Conservation (phyloP, 35 echinoderm and acorn worm genomes). For the Apostichopus japonicus region DNA sequence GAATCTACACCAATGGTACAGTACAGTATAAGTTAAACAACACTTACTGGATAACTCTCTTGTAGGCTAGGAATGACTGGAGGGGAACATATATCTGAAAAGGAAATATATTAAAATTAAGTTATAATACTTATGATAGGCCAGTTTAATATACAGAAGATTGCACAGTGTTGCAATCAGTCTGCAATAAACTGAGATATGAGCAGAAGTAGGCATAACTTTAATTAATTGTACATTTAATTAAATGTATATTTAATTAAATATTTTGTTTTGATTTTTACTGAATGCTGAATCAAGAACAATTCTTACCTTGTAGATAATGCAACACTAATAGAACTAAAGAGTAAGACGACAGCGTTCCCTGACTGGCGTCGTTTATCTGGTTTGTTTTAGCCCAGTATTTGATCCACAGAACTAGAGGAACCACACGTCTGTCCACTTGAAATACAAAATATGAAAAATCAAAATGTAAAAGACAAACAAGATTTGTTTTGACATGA, state of each 20-base stretch:
- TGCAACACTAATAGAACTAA: constrained; percentile 81
- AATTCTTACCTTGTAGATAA: constrained; percentile 81
- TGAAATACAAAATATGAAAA: neutral
- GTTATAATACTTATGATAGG: neutral
- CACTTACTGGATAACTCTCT: constrained; percentile 67
- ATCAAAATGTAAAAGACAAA: too few relatives aligned
- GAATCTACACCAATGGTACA: too few relatives aligned
- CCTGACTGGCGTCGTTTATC: constrained; percentile 95
- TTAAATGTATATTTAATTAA: too few relatives aligned
- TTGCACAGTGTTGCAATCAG: too few relatives aligned
- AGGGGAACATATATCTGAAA: constrained; percentile 66
- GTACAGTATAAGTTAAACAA: too few relatives aligned
- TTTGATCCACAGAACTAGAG: constrained; percentile 82
- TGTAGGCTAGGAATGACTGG: constrained; percentile 72
- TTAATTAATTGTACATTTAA: too few relatives aligned
- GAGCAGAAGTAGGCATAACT: too few relatives aligned
- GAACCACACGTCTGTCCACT: constrained; percentile 91
- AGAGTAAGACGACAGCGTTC: constrained; percentile 88
- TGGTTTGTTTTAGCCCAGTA: constrained; percentile 78
- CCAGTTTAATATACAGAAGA: too few relatives aligned
- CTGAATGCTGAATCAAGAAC: too few relatives aligned
- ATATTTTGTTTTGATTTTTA: too few relatives aligned
- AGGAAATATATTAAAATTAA: constrained; percentile 14
- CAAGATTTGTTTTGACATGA: too few relatives aligned
- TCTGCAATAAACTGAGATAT: too few relatives aligned